Evolutionary conservation across 2,113 vertebrate species (phyloP).

Genomic region (Phyllostomus hastatus): DNA sequence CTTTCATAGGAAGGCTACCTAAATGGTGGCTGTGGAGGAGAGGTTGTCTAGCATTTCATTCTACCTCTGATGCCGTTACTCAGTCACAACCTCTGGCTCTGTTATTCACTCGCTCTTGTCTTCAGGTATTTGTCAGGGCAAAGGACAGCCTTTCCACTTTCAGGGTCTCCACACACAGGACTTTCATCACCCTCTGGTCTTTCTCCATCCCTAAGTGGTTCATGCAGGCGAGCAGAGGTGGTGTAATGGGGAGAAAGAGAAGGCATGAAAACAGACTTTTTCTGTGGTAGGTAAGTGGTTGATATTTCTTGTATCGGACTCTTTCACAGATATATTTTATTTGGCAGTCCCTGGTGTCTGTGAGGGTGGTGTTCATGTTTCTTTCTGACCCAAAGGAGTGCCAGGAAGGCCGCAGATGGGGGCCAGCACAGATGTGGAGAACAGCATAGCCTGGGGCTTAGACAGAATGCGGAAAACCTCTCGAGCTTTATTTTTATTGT

Average conservation of each 20-base stretch:
- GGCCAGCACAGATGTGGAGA: not conserved
- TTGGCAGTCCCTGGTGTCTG: not conserved
- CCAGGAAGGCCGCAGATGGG: not conserved
- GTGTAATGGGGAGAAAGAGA: not conserved
- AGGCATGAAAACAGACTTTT: not conserved
- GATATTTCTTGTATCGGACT: not conserved
- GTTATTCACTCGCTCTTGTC: not conserved
- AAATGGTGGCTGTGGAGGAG: not conserved
- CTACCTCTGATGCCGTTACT: not conserved
- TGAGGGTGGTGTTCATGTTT: not conserved
- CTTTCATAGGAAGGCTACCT: not conserved
- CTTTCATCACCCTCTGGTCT: not conserved
- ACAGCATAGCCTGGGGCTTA: accelerated
- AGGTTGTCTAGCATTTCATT: not conserved
- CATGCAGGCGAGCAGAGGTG: not conserved
- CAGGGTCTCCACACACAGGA: not conserved
- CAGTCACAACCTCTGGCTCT: not conserved
- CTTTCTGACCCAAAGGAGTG: not conserved
- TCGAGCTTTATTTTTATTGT: not conserved
- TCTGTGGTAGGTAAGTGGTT: not conserved
- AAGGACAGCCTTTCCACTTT: not conserved
- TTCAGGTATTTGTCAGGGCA: not conserved
- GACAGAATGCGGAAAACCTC: too few species aligned
- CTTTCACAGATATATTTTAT: not conserved
- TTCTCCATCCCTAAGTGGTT: not conserved